Evolutionary conservation across 2,888 invertebrate species (phyloP).

Genomic region (Xylocampa areola): DNA sequence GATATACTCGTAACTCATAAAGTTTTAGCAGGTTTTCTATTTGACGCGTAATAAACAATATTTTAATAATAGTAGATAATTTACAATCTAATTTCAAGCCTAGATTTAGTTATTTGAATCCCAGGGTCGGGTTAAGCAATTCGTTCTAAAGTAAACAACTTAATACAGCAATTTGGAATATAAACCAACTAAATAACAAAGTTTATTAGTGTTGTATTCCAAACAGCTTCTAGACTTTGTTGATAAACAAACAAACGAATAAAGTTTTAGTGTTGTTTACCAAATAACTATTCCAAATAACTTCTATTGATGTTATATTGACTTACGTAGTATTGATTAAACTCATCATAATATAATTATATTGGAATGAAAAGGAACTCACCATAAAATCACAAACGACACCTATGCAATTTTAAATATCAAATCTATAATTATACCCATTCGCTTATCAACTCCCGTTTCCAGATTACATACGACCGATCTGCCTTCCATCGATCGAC

Average conservation of each 20-base stretch:
- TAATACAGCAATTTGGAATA: conserved; percentile 32
- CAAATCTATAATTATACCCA: background rate
- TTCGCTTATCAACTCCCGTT: conserved; percentile 34
- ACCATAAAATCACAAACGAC: too few species aligned
- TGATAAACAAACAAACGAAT: conserved; percentile 32
- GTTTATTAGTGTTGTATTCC: conserved; percentile 20
- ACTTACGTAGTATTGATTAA: too few species aligned
- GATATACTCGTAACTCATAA: too few species aligned
- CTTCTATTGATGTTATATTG: conserved; percentile 9
- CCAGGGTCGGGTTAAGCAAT: conserved; percentile 9
- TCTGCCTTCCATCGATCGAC: conserved; percentile 81
- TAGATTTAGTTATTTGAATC: conserved; percentile 8
- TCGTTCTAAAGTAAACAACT: conserved; percentile 30
- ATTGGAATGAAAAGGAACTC: background rate
- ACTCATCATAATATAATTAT: conserved; percentile 5
- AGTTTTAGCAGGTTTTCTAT: background rate
- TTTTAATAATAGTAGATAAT: background rate
- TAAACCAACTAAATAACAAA: conserved; percentile 23
- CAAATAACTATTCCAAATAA: conserved; percentile 18
- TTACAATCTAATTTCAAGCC: background rate
- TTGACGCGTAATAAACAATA: background rate
- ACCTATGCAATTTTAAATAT: background rate
- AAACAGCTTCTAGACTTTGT: conserved; percentile 37
- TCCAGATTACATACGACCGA: conserved; percentile 82
- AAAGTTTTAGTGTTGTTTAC: conserved; percentile 24